Evolutionary conservation across 2,113 vertebrate genomes (phyloP).

Genomic region (Talpa occidentalis): DNA sequence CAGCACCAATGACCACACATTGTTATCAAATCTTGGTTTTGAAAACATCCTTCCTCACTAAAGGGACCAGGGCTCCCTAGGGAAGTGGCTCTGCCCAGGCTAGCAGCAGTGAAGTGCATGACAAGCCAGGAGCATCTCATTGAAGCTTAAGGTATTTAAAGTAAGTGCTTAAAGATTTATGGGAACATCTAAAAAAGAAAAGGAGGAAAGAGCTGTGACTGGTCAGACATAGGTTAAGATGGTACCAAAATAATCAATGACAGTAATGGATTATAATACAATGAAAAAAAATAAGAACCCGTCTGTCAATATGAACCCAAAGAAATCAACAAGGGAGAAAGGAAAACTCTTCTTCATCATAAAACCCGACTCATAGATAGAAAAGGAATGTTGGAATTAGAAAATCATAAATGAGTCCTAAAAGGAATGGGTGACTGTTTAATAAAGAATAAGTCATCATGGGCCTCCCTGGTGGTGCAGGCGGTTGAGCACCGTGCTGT

Average conservation of each 20-base stretch:
- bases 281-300: slow-evolving; percentile 27
- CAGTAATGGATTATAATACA: background rate
- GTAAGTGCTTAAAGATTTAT: slow-evolving; percentile 1
- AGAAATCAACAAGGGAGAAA: background rate
- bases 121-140: background rate
- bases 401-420: background rate
- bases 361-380: background rate
- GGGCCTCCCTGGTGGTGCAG: too few species aligned
- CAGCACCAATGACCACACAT: background rate
- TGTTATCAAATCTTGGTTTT: background rate
- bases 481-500: too few species aligned
- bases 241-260: slow-evolving; percentile 28
- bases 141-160: background rate
- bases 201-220: background rate
- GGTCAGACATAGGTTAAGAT: background rate
- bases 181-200: background rate
- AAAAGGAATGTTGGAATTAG: background rate
- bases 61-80: background rate
- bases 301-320: background rate
- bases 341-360: background rate
- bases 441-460: background rate
- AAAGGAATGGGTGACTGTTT: background rate
- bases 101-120: background rate
- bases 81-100: background rate
- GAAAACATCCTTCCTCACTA: background rate